phyloP scores from a whole-genome alignment of 2,888 invertebrate genomes.

The Spisula subtruncata region DNA sequence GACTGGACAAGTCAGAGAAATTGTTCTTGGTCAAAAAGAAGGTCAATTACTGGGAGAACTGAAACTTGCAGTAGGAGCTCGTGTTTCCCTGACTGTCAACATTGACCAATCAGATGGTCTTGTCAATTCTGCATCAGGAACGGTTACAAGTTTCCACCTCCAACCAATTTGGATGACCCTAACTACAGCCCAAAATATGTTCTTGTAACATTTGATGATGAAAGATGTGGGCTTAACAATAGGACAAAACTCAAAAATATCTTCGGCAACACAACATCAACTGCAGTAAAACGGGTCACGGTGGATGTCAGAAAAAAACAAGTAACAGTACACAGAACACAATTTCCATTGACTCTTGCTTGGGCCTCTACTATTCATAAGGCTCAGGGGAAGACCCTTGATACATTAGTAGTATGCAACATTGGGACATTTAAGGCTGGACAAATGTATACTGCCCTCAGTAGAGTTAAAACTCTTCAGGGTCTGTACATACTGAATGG shows the following conservation, averaged over 20 bases:
- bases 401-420: conserved; percentile 28
- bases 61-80: too few relatives aligned
- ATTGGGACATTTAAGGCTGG: conserved; percentile 19
- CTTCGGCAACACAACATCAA: not conserved
- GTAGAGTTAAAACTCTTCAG: conserved; percentile 35
- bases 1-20: too few relatives aligned
- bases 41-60: too few relatives aligned
- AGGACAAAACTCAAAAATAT: conserved; percentile 15
- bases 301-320: too few relatives aligned
- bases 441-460: conserved; percentile 32
- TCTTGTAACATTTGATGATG: conserved; percentile 24
- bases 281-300: not conserved
- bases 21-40: too few relatives aligned
- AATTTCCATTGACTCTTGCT: too few relatives aligned
- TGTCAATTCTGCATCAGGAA: too few relatives aligned
- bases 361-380: conserved; percentile 48
- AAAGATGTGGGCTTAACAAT: conserved; percentile 9
- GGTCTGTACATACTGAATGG: conserved; percentile 6
- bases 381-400: conserved; percentile 50
- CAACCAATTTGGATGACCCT: too few relatives aligned
- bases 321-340: conserved; percentile 45
- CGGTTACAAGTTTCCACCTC: too few relatives aligned
- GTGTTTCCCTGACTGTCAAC: too few relatives aligned
- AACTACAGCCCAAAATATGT: conserved; percentile 32
- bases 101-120: too few relatives aligned